A percentile compares a stretch with the other conserved stretches of the same genome.
phyloP scores from a whole-genome alignment of 2,888 invertebrate genomes.

The Mythimna albipuncta region DNA sequence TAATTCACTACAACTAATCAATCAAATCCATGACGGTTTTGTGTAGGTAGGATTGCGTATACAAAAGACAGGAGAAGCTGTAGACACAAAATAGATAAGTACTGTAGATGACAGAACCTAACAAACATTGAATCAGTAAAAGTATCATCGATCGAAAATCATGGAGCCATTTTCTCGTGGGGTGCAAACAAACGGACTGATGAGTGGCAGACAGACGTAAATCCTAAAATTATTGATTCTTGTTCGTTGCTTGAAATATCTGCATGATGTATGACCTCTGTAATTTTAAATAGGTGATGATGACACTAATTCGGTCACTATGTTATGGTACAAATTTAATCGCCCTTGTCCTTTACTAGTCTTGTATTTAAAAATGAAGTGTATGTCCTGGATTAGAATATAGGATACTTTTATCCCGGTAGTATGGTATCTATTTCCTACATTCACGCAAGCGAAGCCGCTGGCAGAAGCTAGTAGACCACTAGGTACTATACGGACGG shows the following conservation, averaged over 20 bases:
- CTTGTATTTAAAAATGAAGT: not conserved
- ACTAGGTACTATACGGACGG: not conserved
- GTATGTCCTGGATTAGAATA: too few relatives aligned
- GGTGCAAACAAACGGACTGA: slow-evolving; percentile 37
- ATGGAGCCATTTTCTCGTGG: slow-evolving; percentile 11
- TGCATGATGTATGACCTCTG: slow-evolving; percentile 14
- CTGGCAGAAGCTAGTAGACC: not conserved
- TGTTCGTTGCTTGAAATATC: slow-evolving; percentile 22
- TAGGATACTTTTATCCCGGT: not conserved
- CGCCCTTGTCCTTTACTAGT: not conserved
- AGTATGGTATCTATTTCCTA: not conserved
- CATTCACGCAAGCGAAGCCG: too few relatives aligned
- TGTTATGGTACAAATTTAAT: slow-evolving; percentile 1
- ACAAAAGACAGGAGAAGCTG: not conserved
- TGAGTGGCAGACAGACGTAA: slow-evolving; percentile 26
- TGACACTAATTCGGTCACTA: slow-evolving; percentile 9
- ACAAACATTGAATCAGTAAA: not conserved
- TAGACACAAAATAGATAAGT: too few relatives aligned
- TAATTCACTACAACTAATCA: not conserved
- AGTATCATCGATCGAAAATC: slow-evolving; percentile 19
- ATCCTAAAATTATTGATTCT: slow-evolving; percentile 27
- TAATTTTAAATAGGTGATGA: slow-evolving; percentile 36
- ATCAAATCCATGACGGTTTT: not conserved
- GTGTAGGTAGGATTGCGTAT: slow-evolving; percentile 4
- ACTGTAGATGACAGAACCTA: slow-evolving; percentile 3